phyloP scores from a whole-genome alignment of 2,888 invertebrate species.

The Mimachlamys varia region DNA sequence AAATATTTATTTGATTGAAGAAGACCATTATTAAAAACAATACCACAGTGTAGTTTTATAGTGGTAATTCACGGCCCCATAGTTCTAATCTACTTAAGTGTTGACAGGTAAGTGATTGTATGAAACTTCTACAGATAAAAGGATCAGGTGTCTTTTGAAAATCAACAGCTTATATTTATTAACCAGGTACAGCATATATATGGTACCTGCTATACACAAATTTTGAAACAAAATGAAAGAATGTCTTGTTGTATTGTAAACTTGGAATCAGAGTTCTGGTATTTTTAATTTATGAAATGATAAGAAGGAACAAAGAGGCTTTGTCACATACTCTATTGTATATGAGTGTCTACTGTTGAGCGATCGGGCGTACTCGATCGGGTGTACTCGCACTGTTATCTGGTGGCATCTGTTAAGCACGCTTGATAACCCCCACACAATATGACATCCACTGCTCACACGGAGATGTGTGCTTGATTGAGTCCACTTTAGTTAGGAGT shows the following conservation, averaged over 20 bases:
- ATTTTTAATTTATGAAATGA: conserved; percentile 20
- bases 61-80: too few species aligned
- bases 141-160: too few species aligned
- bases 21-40: too few species aligned
- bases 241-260: background rate
- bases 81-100: too few species aligned
- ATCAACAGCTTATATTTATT: too few species aligned
- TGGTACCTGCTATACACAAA: too few species aligned
- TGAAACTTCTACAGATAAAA: too few species aligned
- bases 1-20: too few species aligned
- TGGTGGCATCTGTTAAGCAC: background rate
- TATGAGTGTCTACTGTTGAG: background rate
- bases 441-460: conserved; percentile 9
- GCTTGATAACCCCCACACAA: background rate
- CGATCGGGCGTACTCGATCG: background rate
- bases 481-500: background rate
- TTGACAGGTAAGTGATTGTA: too few species aligned
- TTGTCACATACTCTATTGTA: background rate
- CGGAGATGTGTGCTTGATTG: background rate
- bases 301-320: background rate
- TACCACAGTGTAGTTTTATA: too few species aligned
- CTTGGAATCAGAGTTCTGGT: background rate
- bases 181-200: too few species aligned
- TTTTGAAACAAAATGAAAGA: background rate
- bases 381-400: background rate